These are phyloP conservation scores for Campylomormyrus tamandua DNA, from an alignment of 2,113 vertebrate genomes.

Conservation along the genomic window DNA sequence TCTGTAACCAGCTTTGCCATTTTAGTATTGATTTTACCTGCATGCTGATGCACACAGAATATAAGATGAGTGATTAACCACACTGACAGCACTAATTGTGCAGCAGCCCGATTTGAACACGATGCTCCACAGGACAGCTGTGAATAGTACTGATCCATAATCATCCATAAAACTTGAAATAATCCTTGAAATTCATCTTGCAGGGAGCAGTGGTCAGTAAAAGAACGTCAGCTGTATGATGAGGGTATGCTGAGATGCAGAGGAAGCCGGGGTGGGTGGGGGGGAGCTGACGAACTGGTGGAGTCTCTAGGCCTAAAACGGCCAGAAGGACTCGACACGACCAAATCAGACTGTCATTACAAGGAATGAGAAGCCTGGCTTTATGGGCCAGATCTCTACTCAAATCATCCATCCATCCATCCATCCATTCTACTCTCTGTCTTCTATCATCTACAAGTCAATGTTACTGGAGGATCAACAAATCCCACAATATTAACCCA, in stretches of 20 bases:
- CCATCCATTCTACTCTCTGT: not conserved
- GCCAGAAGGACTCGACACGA: not conserved
- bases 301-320: not conserved
- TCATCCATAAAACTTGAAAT: not conserved
- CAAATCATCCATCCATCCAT: not conserved
- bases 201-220: not conserved
- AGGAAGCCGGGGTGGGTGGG: not conserved
- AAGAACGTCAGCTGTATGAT: not conserved
- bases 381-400: not conserved
- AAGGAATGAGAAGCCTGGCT: not conserved
- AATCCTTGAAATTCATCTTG: not conserved
- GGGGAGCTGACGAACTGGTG: not conserved
- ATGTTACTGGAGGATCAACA: not conserved
- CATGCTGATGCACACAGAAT: not conserved
- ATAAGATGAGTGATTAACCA: not conserved
- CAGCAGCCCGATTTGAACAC: not conserved
- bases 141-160: not conserved
- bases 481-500: not conserved
- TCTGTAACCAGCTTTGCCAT: not conserved
- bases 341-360: not conserved
- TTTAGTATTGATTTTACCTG: constrained; percentile 5
- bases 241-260: not conserved
- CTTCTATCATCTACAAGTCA: not conserved
- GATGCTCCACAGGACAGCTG: not conserved
- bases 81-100: not conserved